These are phyloP conservation scores for Typhlichthys eigenmanni DNA, from an alignment of 2,797 vertebrate species.

Conservation along the genomic window DNA sequence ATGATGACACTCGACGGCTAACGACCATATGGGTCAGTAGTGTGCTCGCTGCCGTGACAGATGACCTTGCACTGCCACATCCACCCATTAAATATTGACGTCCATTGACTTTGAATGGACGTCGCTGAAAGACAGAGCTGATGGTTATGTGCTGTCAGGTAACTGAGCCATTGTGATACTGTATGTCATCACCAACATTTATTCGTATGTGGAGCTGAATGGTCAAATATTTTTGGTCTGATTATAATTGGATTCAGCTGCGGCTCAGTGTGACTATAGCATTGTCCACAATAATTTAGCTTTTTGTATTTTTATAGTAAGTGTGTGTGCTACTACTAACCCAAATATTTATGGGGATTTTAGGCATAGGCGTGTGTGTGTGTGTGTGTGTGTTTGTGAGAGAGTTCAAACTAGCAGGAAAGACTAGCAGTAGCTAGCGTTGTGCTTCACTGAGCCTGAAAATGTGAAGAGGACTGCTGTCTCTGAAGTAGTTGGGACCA, in stretches of 20 bases:
- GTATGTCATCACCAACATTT: not conserved
- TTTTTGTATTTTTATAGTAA: constrained; percentile 13
- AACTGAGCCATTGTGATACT: constrained; percentile 8
- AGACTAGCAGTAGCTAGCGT: constrained; percentile 69
- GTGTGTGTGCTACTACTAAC: constrained; percentile 4
- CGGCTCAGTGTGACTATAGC: constrained; percentile 8
- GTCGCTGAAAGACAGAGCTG: constrained; percentile 13
- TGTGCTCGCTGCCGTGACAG: constrained; percentile 51
- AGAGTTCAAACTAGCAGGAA: constrained; percentile 62
- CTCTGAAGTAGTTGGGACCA: constrained; percentile 69
- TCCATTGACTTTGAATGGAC: constrained; percentile 10
- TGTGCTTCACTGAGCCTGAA: constrained; percentile 75
- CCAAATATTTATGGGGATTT: not conserved
- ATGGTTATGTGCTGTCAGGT: not conserved
- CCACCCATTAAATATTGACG: constrained; percentile 33
- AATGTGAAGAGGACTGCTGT: constrained; percentile 72
- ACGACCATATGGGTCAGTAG: constrained; percentile 54
- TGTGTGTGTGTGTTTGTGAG: constrained; percentile 24
- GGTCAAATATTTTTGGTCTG: constrained; percentile 8
- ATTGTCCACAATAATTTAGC: constrained; percentile 16
- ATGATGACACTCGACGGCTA: constrained; percentile 53
- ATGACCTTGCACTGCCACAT: constrained; percentile 28
- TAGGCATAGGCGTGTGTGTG: not conserved
- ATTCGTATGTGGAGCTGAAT: not conserved
- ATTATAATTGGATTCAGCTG: constrained; percentile 7